Evolutionary conservation across 2,888 invertebrate genomes (phyloP).

Genomic region (Gibbula magus): DNA sequence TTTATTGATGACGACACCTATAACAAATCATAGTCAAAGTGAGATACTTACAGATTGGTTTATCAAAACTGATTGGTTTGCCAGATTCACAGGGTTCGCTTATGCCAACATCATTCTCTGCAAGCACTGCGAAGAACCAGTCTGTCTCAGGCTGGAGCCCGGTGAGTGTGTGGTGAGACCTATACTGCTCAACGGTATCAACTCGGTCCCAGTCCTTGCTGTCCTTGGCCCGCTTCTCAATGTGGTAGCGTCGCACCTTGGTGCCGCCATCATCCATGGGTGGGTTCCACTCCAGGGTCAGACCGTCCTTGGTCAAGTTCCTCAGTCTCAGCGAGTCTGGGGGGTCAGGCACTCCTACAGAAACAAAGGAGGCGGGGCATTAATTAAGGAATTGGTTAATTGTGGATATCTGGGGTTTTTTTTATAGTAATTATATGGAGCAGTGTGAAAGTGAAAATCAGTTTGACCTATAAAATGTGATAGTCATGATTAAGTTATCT

Average conservation of each 20-base stretch:
- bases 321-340: slow-evolving; percentile 60
- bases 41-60: slow-evolving; percentile 65
- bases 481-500: too few species aligned
- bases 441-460: too few species aligned
- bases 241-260: slow-evolving; percentile 57
- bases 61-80: slow-evolving; percentile 57
- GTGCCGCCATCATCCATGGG: slow-evolving; percentile 72
- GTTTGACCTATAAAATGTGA: too few species aligned
- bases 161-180: slow-evolving; percentile 48
- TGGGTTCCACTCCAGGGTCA: slow-evolving; percentile 72
- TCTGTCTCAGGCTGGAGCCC: slow-evolving; percentile 65
- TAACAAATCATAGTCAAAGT: not conserved
- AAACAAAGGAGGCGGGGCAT: not conserved
- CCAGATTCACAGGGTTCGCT: slow-evolving; percentile 58
- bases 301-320: slow-evolving; percentile 54
- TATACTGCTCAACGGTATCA: slow-evolving; percentile 56
- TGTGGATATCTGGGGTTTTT: too few species aligned
- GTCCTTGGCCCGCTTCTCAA: slow-evolving; percentile 64
- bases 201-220: slow-evolving; percentile 60
- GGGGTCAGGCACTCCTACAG: slow-evolving; percentile 61
- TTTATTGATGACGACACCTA: not conserved
- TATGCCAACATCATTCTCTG: slow-evolving; percentile 72
- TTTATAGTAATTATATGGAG: too few species aligned
- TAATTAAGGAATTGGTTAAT: too few species aligned
- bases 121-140: slow-evolving; percentile 72